These are phyloP conservation scores for roundworm (Caenorhabditis elegans) DNA, from an alignment of 1,140 invertebrate genomes.

Conservation along the genomic window WBcel235 BX284602.5:3842501-3843000, in stretches of 20 bases:
- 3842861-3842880: neutral
- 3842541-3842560: constrained; percentile 22
- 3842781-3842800: neutral
- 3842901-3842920: neutral
- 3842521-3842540: too few species aligned
- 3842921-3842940: neutral
- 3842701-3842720: neutral
- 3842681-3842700: neutral
- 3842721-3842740: too few species aligned
- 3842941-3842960: neutral
- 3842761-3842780: constrained; percentile 20
- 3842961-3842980: constrained; percentile 10
- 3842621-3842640: constrained; percentile 31
- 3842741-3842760: neutral
- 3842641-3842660: constrained; percentile 33
- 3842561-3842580: neutral
- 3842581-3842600: constrained; percentile 11
- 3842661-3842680: constrained; percentile 17
- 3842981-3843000: too few species aligned
- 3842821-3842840: too few species aligned
- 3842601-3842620: constrained; percentile 28
- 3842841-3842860: too few species aligned
- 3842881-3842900: neutral
- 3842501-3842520: neutral
- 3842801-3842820: neutral